Conservation (phyloP, 2,113 vertebrate species). For the Herpailurus yagouaroundi region DNA sequence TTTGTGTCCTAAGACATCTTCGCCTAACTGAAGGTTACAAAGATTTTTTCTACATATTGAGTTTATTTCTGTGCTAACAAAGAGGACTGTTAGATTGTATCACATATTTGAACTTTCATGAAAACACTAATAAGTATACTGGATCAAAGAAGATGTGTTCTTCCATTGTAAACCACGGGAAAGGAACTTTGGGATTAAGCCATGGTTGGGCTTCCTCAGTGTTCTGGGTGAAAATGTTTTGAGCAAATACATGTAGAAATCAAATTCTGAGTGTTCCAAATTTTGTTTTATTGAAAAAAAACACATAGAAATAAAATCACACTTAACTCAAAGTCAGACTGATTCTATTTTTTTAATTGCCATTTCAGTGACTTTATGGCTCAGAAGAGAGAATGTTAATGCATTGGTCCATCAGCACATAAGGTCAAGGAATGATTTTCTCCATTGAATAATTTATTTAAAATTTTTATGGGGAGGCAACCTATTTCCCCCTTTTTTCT, state of each 20-base stretch:
- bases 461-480: neutral
- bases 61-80: conserved; percentile 12
- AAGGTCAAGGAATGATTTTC: neutral
- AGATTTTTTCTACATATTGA: neutral
- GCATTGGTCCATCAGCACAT: neutral
- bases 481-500: neutral
- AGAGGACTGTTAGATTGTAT: neutral
- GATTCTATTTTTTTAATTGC: neutral
- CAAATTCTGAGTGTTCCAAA: neutral
- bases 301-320: conserved; percentile 22
- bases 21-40: neutral
- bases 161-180: neutral
- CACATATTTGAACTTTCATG: neutral
- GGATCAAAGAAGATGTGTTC: neutral
- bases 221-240: neutral
- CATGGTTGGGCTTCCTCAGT: neutral
- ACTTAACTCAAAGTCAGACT: neutral
- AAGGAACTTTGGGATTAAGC: conserved; percentile 27
- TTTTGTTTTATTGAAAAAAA: neutral
- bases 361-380: neutral
- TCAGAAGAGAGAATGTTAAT: neutral
- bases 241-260: neutral
- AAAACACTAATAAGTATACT: neutral
- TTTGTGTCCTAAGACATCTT: neutral
- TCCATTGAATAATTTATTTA: neutral